Percentiles rank a stretch among this genome's conserved stretches.
phyloP scores from a whole-genome alignment of 2,797 vertebrate species.

The Steatocranus sp. region DNA sequence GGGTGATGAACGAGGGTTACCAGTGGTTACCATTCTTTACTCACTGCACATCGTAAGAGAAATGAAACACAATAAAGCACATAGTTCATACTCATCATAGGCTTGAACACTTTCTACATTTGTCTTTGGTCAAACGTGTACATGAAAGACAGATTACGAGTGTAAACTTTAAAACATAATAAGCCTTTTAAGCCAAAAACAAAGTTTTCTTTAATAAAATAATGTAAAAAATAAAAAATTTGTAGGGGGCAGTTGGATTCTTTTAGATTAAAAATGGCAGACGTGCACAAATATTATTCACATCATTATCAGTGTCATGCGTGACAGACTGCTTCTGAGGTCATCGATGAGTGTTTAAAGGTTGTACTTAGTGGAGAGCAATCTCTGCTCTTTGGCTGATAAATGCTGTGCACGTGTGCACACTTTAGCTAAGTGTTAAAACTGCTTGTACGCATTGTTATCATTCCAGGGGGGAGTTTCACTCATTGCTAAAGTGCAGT shows the following conservation, averaged over 20 bases:
- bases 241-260: neutral
- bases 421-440: neutral
- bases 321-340: neutral
- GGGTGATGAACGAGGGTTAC: neutral
- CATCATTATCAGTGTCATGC: neutral
- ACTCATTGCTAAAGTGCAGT: neutral
- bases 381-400: neutral
- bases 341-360: neutral
- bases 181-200: neutral
- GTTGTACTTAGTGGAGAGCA: neutral
- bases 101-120: neutral
- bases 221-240: neutral
- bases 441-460: constrained; percentile 17
- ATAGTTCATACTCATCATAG: neutral
- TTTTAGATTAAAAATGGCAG: neutral
- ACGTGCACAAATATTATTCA: neutral
- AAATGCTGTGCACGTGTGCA: neutral
- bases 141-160: neutral
- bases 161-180: neutral
- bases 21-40: neutral
- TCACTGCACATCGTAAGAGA: neutral
- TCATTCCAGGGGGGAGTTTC: constrained; percentile 21
- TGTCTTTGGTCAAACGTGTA: neutral
- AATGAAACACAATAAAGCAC: neutral
- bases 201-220: neutral